phyloP scores from a whole-genome alignment of 2,113 vertebrate genomes.

The Oreochromis spilurus region DNA sequence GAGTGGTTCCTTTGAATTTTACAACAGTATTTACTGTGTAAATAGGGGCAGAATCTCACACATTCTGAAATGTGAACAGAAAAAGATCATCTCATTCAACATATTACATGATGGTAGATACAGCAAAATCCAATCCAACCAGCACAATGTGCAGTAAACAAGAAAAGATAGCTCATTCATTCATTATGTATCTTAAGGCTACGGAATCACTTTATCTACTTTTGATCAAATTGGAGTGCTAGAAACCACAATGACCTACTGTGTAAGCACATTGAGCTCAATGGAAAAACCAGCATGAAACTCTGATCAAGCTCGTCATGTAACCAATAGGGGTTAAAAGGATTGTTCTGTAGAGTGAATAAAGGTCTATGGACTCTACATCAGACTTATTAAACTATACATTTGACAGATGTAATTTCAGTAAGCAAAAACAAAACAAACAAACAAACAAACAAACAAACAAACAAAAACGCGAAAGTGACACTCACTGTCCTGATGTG shows the following conservation, averaged over 20 bases:
- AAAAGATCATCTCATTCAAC: neutral
- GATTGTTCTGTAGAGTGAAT: neutral
- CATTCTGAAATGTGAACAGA: neutral
- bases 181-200: neutral
- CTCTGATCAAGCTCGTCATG: fast-evolving
- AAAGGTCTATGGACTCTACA: neutral
- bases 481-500: conserved; percentile 62
- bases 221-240: fast-evolving
- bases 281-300: neutral
- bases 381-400: neutral
- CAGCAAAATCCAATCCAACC: neutral
- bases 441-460: neutral
- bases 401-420: neutral
- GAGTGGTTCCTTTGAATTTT: neutral
- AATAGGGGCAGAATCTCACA: neutral
- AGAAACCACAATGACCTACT: neutral
- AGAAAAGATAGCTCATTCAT: neutral
- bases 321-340: neutral
- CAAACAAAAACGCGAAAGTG: neutral
- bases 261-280: neutral
- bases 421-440: neutral
- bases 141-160: neutral
- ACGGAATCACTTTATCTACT: fast-evolving
- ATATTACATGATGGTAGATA: neutral
- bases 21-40: neutral